Evolutionary conservation across 2,888 invertebrate species (phyloP).

Genomic region (Barypeithes pellucidus): DNA sequence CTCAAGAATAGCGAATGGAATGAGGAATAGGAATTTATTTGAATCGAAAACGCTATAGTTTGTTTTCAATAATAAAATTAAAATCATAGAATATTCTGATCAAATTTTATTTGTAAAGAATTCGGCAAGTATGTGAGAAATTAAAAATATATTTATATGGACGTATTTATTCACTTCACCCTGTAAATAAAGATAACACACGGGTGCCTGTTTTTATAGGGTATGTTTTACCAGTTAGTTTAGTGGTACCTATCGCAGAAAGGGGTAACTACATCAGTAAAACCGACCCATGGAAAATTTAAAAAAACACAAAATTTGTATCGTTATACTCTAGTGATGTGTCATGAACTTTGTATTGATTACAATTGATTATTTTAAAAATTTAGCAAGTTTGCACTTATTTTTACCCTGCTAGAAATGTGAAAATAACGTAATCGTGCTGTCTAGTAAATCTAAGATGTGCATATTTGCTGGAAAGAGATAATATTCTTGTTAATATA

Average conservation of each 20-base stretch:
- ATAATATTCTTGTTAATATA: neutral
- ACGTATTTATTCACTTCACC: conserved; percentile 6
- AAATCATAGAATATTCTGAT: too few species aligned
- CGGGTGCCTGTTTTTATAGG: neutral
- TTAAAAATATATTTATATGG: neutral
- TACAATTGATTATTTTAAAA: conserved; percentile 59
- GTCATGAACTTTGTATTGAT: conserved; percentile 66
- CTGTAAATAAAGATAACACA: conserved; percentile 23
- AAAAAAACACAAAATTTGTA: conserved; percentile 3
- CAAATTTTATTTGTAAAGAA: too few species aligned
- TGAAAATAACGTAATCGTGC: conserved; percentile 53
- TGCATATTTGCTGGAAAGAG: conserved; percentile 29
- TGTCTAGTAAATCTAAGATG: conserved; percentile 40
- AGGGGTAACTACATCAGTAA: neutral
- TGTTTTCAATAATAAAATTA: too few species aligned
- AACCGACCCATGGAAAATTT: neutral
- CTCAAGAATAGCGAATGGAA: too few species aligned
- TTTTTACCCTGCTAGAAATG: conserved; percentile 66
- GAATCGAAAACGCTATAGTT: too few species aligned
- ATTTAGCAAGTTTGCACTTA: conserved; percentile 65
- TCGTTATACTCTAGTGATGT: conserved; percentile 67
- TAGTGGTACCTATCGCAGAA: neutral
- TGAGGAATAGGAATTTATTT: too few species aligned
- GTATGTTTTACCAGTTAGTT: neutral
- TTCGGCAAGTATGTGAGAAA: too few species aligned